Percentiles rank a stretch among this genome's conserved stretches.
phyloP scores from a whole-genome alignment of 2,888 invertebrate genomes.

The Scaptomyza parva region DNA sequence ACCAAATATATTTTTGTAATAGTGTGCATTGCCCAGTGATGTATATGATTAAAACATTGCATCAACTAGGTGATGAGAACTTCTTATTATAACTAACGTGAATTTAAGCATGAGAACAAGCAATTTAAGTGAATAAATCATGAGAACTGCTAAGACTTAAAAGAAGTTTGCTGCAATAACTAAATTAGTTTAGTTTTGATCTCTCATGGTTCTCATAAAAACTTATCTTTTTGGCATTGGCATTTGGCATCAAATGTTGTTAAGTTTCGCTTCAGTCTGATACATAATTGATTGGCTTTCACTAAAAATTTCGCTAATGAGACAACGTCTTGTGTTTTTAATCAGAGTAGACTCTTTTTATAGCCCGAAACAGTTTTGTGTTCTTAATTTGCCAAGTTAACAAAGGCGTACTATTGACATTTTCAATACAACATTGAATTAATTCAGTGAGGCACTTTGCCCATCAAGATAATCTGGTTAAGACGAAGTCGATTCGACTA shows the following conservation, averaged over 20 bases:
- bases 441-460: conserved; percentile 7
- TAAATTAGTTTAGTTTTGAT: not conserved
- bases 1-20: too few relatives aligned
- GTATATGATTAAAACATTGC: not conserved
- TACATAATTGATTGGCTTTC: conserved; percentile 14
- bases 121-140: not conserved
- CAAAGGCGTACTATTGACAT: conserved; percentile 35
- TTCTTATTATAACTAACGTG: not conserved
- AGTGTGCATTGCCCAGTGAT: not conserved
- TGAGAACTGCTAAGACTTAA: not conserved
- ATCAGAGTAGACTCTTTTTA: conserved; percentile 3
- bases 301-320: conserved; percentile 21
- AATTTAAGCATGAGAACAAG: not conserved
- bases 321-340: not conserved
- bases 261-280: not conserved
- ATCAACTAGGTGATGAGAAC: too few relatives aligned
- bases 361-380: not conserved
- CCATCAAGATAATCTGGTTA: conserved; percentile 9
- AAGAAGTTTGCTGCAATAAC: too few relatives aligned
- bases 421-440: conserved; percentile 8
- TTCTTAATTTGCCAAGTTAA: conserved; percentile 9
- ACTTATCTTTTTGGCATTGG: not conserved
- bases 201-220: not conserved
- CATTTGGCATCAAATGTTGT: not conserved
- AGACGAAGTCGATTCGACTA: not conserved